Base-by-base conservation (phyloP, 2,113 vertebrate genomes). In the Bos indicus region DNA sequence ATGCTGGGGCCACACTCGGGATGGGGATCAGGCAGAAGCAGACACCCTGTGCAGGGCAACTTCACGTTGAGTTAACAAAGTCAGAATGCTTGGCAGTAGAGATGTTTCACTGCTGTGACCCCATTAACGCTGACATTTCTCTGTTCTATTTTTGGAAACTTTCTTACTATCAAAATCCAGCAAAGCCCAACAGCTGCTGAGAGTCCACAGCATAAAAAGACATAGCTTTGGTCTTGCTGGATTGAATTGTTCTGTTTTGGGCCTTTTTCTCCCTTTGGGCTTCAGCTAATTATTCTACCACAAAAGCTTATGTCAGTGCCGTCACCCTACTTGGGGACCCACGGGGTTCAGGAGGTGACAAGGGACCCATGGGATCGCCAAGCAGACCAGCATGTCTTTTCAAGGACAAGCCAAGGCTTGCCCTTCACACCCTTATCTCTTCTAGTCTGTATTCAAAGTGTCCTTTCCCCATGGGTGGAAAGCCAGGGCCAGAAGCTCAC, bases 111-210 rank as follows among this genome's bases (percentile, higher is more conserved):
- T 88, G 97, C 98, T 91, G 90, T 87, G 96, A 97, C 98, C 96
- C 94, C 97, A 98, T 98, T 98, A 97, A 98, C 71, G 93, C 96
- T 98, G 98, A 98, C 98, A 98, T 98, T 98, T 98, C 98, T 97
- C 97, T 98, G 94, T 97, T 98, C 98, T 99, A 98, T 98, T 98
- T 98, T 98, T 97, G 97, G 98, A 97, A 98, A 87, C 71, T 95
- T 97, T 98, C 97, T 98, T 98, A 71, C 97, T 98, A 98, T 98
- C 96, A 96, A 98, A 98, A 98, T 85, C 40, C 92, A 93, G 97
- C 94, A 97, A 98, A 98, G 97, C 98, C 87, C 90, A 96, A 95
- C 97, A 98, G 98, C 97, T 93, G 97, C 93, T 97, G 97, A 98
- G 97, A 98, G 95, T 94, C 92, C 96, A 89, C 93, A 96, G 96